Conservation (phyloP, 2,888 invertebrate species). For the Heliconius ismenius region DNA sequence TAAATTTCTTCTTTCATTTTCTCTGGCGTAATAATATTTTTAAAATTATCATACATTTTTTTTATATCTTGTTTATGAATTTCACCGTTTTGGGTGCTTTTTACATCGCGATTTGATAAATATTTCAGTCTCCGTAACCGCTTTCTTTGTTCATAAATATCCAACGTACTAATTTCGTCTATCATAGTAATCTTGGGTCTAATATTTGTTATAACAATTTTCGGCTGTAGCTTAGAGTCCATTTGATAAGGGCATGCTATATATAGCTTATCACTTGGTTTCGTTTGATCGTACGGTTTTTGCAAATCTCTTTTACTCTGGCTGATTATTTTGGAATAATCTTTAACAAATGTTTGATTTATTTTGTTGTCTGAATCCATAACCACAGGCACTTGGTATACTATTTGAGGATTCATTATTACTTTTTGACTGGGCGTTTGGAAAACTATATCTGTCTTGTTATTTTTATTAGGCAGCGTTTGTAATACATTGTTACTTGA, state of each 20-base stretch:
- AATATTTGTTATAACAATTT: slow-evolving; percentile 69
- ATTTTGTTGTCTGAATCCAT: slow-evolving; percentile 62
- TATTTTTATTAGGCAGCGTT: slow-evolving; percentile 58
- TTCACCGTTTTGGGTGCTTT: slow-evolving; percentile 50
- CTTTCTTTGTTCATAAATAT: slow-evolving; percentile 79
- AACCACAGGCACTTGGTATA: slow-evolving; percentile 72
- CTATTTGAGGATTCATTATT: slow-evolving; percentile 68
- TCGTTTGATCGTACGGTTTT: slow-evolving; percentile 57
- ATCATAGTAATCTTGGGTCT: slow-evolving; percentile 58
- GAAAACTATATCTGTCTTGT: slow-evolving; percentile 61
- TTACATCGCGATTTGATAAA: slow-evolving; percentile 58
- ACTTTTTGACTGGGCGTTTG: slow-evolving; percentile 66
- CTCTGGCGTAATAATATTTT: slow-evolving; percentile 68
- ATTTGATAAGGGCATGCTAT: slow-evolving; percentile 72
- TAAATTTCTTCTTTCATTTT: slow-evolving; percentile 69
- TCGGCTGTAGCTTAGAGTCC: slow-evolving; percentile 68
- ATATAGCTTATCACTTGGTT: slow-evolving; percentile 64
- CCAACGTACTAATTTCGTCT: slow-evolving; percentile 74
- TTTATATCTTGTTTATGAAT: slow-evolving; percentile 52
- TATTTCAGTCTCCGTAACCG: slow-evolving; percentile 71
- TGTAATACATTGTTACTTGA: slow-evolving; percentile 63
- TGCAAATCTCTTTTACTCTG: slow-evolving; percentile 57
- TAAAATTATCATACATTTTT: slow-evolving; percentile 51
- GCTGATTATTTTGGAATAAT: slow-evolving; percentile 54
- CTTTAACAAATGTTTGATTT: slow-evolving; percentile 55